A percentile compares a stretch with the other conserved stretches of the same genome.
Evolutionary conservation across 2,888 invertebrate genomes (phyloP).

Genomic region (Melieria picta): DNA sequence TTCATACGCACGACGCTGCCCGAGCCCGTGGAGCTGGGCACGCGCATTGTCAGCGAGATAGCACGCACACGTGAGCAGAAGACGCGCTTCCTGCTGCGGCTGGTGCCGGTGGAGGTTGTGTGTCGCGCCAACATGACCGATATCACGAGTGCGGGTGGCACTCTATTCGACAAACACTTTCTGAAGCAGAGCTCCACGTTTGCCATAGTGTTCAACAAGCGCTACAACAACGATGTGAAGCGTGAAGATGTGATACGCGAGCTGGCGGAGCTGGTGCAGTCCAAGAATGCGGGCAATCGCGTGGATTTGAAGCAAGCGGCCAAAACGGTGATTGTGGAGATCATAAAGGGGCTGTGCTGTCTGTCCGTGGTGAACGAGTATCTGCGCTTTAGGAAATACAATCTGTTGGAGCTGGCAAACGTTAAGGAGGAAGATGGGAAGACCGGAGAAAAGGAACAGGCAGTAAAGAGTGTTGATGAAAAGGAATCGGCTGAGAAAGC

Average conservation of each 20-base stretch:
- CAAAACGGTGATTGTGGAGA: constrained; percentile 82
- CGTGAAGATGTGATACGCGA: constrained; percentile 78
- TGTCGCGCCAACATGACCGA: constrained; percentile 85
- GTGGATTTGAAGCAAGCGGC: constrained; percentile 83
- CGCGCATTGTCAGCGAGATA: constrained; percentile 77
- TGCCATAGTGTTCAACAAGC: constrained; percentile 80
- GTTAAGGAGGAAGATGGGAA: constrained; percentile 20
- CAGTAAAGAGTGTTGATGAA: neutral
- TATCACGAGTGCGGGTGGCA: constrained; percentile 74
- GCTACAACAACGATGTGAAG: constrained; percentile 79
- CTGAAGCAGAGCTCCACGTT: constrained; percentile 77
- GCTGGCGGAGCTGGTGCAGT: constrained; percentile 76
- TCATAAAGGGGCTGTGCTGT: constrained; percentile 82
- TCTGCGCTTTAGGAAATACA: constrained; percentile 83
- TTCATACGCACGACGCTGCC: constrained; percentile 84
- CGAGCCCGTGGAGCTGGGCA: constrained; percentile 78
- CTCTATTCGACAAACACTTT: constrained; percentile 80
- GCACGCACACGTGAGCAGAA: constrained; percentile 74
- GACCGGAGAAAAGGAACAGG: neutral
- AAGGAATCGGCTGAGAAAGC: too few species aligned
- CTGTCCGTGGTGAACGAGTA: constrained; percentile 84
- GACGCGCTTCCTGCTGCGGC: constrained; percentile 79
- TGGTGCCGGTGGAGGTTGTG: constrained; percentile 83
- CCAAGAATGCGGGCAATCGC: constrained; percentile 77
- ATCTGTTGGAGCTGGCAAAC: constrained; percentile 73